These are phyloP conservation scores for Dione juno DNA, from an alignment of 2,888 invertebrate genomes.

Conservation along the genomic window DNA sequence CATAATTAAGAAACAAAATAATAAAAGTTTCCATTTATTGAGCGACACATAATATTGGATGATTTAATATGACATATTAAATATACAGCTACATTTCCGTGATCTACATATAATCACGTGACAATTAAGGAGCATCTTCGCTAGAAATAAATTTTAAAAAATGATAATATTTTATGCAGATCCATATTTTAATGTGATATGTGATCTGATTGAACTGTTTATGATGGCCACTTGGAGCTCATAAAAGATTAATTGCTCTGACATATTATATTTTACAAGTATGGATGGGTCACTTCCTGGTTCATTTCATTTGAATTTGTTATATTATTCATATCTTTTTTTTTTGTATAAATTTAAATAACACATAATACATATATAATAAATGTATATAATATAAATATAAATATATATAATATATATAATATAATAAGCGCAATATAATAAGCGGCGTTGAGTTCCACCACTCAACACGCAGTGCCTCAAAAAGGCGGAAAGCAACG, in stretches of 20 bases:
- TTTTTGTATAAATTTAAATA: no score
- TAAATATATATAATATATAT: no score
- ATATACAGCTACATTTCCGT: constrained; percentile 4
- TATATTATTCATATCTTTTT: no score
- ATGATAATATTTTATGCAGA: constrained; percentile 28
- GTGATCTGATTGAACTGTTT: constrained; percentile 21
- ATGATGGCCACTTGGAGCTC: constrained; percentile 25
- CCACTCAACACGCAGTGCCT: no score
- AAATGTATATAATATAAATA: no score
- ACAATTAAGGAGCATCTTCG: constrained; percentile 30
- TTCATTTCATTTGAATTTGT: not conserved
- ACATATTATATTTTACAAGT: constrained; percentile 17
- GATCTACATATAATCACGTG: constrained; percentile 26
- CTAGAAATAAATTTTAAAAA: constrained; percentile 10
- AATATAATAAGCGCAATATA: no score
- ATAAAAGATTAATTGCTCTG: constrained; percentile 24
- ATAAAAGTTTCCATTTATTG: constrained; percentile 12
- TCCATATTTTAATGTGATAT: constrained; percentile 34
- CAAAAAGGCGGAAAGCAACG: no score
- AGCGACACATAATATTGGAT: constrained; percentile 34
- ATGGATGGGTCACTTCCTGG: constrained; percentile 26
- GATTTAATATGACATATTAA: constrained; percentile 27
- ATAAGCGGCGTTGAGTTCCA: no score
- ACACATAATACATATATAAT: no score
- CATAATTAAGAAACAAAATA: constrained; percentile 30